phyloP scores from a whole-genome alignment of 1,140 invertebrate genomes.

The Daktulosphaira vitifoliae region DNA sequence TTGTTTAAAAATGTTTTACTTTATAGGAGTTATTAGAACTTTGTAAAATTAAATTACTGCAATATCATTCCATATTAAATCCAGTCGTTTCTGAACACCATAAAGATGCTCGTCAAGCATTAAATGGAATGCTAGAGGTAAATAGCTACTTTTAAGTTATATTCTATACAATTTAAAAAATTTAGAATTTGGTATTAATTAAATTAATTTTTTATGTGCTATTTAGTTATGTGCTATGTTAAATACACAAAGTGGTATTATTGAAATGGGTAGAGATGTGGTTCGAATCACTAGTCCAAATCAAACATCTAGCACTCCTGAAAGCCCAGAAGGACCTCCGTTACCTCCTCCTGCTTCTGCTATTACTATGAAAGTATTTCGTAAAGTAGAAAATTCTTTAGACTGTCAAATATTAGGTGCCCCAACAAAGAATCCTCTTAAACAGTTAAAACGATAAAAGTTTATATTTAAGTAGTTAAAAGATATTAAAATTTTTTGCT shows the following conservation, averaged over 20 bases:
- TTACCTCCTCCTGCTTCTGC: slow-evolving; percentile 26
- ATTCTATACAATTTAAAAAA: no score
- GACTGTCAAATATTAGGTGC: slow-evolving; percentile 11
- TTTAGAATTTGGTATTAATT: no score
- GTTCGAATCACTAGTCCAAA: not conserved
- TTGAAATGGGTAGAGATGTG: slow-evolving; percentile 28
- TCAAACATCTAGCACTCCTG: not conserved
- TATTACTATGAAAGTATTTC: slow-evolving; percentile 26
- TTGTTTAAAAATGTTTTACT: no score
- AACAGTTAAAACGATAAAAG: slow-evolving; percentile 23
- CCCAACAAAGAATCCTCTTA: slow-evolving; percentile 22
- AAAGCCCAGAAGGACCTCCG: not conserved
- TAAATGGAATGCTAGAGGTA: slow-evolving; percentile 21
- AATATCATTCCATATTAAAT: slow-evolving; percentile 24
- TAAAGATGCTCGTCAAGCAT: slow-evolving; percentile 7
- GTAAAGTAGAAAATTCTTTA: slow-evolving; percentile 5
- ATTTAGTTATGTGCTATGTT: not conserved
- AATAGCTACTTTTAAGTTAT: not conserved
- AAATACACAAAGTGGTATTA: not conserved
- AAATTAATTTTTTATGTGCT: no score
- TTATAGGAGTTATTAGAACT: slow-evolving; percentile 8
- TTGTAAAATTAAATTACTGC: slow-evolving; percentile 5
- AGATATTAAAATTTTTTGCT: no score
- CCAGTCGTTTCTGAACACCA: not conserved
- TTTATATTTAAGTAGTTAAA: no score